Evolutionary conservation across 2,113 vertebrate genomes (phyloP).

Genomic region (Etheostoma cragini): DNA sequence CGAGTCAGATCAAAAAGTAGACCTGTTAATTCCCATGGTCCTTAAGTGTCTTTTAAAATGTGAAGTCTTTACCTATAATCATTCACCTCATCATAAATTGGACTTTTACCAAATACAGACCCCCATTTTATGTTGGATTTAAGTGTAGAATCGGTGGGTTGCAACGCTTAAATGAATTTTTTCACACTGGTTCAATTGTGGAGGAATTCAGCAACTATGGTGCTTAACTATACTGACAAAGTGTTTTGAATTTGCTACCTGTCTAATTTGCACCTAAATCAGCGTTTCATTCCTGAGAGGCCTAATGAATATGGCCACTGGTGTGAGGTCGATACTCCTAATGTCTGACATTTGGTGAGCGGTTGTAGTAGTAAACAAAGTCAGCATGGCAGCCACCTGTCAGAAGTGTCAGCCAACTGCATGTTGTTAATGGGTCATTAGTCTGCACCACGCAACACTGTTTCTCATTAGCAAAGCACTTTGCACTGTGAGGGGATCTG

Average conservation of each 20-base stretch:
- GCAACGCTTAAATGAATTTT: not conserved
- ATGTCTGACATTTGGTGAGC: slow-evolving; percentile 58
- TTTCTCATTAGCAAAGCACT: slow-evolving; percentile 51
- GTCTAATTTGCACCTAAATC: not conserved
- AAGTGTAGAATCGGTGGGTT: not conserved
- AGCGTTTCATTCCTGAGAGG: slow-evolving; percentile 1
- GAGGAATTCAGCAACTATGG: not conserved
- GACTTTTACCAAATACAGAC: too few species aligned
- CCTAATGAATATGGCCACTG: slow-evolving; percentile 16
- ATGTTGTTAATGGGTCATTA: slow-evolving; percentile 63
- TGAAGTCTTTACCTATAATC: not conserved
- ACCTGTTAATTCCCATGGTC: not conserved
- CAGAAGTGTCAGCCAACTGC: slow-evolving; percentile 54
- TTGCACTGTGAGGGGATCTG: slow-evolving; percentile 21
- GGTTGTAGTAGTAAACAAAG: slow-evolving; percentile 61
- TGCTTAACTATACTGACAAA: not conserved
- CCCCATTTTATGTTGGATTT: not conserved
- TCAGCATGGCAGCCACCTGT: slow-evolving; percentile 66
- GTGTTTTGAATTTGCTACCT: not conserved
- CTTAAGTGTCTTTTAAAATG: not conserved
- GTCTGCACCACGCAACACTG: slow-evolving; percentile 40
- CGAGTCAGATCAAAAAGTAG: not conserved
- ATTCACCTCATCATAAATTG: not conserved
- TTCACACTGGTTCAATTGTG: not conserved
- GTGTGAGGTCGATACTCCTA: slow-evolving; percentile 38